Evolutionary conservation across 2,888 invertebrate species (phyloP), one percentile per base, ranked within the genome.

Genomic region (Lasioglossum vierecki): DNA sequence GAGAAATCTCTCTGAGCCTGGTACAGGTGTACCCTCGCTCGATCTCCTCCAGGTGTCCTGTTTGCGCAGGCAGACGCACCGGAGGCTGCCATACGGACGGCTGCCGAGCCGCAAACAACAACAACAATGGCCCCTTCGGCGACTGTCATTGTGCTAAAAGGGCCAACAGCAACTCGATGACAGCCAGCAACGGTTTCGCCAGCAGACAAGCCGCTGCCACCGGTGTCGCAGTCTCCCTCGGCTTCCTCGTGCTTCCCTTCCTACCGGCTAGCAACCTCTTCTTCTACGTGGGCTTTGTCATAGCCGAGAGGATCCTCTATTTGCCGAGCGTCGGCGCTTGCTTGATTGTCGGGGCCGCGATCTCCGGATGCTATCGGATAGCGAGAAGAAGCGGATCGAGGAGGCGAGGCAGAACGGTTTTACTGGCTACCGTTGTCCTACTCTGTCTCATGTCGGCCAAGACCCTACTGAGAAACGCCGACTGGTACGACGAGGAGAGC

Each of bases 221-320:
- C 95, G 96, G 97, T 91, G 96, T 97, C 89, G 97, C 97, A 77
- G 90, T 96, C 79, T 95, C 95, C 46, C 90, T 96, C 85, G 95
- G 96, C 73, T 97, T 99, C 93, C 96, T 99, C 94, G 97, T 98
- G 90, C 96, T 99, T 91, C 99, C 99, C 86, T 99, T 99, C 96
- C 96, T 99, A 93, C 99, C 99, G 88, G 99, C 99, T 88, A 98
- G 98, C 92, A 99, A 99, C 96, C 96, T 99, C 92, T 97, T 99
- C 95, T 99, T 99, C 96, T 99, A 99, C 95, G 99, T 99, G 85
- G 99, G 99, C 76, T 99, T 99, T 95, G 99, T 99, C 90, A 98
- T 99, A 80, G 99, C 99, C 84, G 99, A 99, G 95, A 96, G 99
- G 89, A 97, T 99, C 89, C 96, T 99, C 89, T 99, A 99, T 96